A percentile compares a stretch with the other conserved stretches of the same genome.
Evolutionary conservation across 1,140 invertebrate genomes (phyloP).

Genomic region (Zaprionus tsacasi): DNA sequence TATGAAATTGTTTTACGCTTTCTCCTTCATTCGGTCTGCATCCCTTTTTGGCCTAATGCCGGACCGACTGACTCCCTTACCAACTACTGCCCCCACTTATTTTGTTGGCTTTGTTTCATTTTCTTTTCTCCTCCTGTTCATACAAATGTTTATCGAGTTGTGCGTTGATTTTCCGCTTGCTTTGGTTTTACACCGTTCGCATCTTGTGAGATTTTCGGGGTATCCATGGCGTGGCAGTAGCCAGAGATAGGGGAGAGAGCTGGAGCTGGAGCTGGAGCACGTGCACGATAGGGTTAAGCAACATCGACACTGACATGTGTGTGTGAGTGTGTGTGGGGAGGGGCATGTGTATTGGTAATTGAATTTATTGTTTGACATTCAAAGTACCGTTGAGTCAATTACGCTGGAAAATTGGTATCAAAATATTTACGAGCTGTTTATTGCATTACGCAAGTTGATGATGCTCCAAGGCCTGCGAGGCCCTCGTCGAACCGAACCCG

Average conservation of each 20-base stretch:
- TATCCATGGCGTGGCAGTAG: slow-evolving; percentile 50
- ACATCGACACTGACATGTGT: slow-evolving; percentile 46
- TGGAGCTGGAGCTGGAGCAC: slow-evolving; percentile 42
- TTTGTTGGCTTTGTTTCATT: slow-evolving; percentile 50
- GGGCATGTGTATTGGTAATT: slow-evolving; percentile 76
- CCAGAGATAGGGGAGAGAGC: not conserved
- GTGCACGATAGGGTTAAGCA: slow-evolving; percentile 70
- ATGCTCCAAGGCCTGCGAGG: slow-evolving; percentile 8
- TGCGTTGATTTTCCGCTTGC: slow-evolving; percentile 79
- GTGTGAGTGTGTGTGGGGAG: slow-evolving; percentile 11
- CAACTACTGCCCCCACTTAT: slow-evolving; percentile 52
- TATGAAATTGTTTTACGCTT: slow-evolving; percentile 66
- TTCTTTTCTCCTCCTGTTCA: slow-evolving; percentile 40
- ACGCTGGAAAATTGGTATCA: slow-evolving; percentile 81
- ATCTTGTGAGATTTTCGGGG: slow-evolving; percentile 40
- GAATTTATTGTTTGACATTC: slow-evolving; percentile 82
- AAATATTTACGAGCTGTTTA: slow-evolving; percentile 83
- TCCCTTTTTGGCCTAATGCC: slow-evolving; percentile 14
- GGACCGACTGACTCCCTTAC: slow-evolving; percentile 4
- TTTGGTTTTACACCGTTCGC: slow-evolving; percentile 65
- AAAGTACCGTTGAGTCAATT: slow-evolving; percentile 80
- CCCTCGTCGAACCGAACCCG: slow-evolving; percentile 8
- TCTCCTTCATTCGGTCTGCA: not conserved
- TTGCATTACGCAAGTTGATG: slow-evolving; percentile 75
- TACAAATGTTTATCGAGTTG: slow-evolving; percentile 75